These are phyloP conservation scores for Ceratina japonica DNA, from an alignment of 1,140 invertebrate genomes.

Conservation along the genomic window DNA sequence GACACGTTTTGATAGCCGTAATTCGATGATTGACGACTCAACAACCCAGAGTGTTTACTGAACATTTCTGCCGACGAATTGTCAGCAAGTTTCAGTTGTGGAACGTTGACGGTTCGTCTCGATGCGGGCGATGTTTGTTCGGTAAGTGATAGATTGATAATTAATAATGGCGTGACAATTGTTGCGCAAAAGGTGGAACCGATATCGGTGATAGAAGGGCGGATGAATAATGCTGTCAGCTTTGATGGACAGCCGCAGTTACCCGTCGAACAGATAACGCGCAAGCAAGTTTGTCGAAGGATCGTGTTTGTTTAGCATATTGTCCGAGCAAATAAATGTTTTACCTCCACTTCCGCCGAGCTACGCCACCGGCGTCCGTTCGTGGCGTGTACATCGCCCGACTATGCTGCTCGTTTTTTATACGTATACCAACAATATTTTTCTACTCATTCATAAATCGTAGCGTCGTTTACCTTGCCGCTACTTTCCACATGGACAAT, in stretches of 20 bases:
- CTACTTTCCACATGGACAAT: constrained; percentile 48
- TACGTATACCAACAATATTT: constrained; percentile 33
- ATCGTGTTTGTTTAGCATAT: constrained; percentile 52
- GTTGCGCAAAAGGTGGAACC: constrained; percentile 9
- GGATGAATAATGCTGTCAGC: constrained; percentile 45
- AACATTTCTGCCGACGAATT: too few species aligned
- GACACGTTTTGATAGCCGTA: background rate
- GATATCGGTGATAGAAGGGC: constrained; percentile 26
- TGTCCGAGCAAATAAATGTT: constrained; percentile 51
- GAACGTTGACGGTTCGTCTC: too few species aligned
- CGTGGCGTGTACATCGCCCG: background rate
- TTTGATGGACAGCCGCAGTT: constrained; percentile 50
- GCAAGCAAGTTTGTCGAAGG: constrained; percentile 39
- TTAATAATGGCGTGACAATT: constrained; percentile 14
- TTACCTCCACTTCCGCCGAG: constrained; percentile 2
- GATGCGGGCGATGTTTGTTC: background rate
- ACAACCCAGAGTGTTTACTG: too few species aligned
- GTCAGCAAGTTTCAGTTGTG: too few species aligned
- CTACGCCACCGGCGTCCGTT: constrained; percentile 35
- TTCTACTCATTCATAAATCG: constrained; percentile 60
- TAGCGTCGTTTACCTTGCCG: constrained; percentile 40
- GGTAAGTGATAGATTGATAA: constrained; percentile 14
- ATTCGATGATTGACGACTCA: too few species aligned
- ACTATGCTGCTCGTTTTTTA: constrained; percentile 20
- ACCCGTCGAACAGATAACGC: constrained; percentile 42